Evolutionary conservation across 2,113 vertebrate genomes (phyloP).

Genomic region (Ammospiza caudacuta): DNA sequence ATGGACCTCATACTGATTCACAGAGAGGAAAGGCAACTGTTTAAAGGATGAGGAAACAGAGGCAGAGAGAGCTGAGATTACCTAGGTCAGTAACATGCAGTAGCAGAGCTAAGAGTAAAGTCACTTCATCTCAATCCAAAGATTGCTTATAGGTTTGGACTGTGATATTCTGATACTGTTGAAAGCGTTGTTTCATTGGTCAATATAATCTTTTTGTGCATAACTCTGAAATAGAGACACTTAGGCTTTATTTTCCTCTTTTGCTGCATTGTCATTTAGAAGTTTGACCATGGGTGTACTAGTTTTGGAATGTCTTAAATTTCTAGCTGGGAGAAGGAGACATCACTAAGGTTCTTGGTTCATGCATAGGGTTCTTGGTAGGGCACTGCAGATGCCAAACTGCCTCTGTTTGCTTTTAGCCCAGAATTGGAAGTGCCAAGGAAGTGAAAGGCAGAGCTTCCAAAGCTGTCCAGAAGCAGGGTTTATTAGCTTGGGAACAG

Average conservation of each 20-base stretch:
- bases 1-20: constrained; percentile 46
- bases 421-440: neutral
- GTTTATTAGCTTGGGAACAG: neutral
- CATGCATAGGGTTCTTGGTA: neutral
- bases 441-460: neutral
- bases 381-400: neutral
- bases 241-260: neutral
- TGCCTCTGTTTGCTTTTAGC: neutral
- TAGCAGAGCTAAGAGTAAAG: neutral
- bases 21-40: constrained; percentile 3
- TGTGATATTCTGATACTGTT: neutral
- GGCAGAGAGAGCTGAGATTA: neutral
- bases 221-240: neutral
- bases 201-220: neutral
- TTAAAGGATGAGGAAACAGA: neutral
- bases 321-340: neutral
- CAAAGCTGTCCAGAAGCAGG: neutral
- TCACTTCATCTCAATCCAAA: neutral
- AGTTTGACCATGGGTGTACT: neutral
- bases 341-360: neutral
- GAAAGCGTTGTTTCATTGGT: neutral
- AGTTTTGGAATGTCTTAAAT: neutral
- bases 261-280: neutral
- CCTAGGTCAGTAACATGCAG: neutral
- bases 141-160: neutral